Conservation (phyloP, 2,888 invertebrate species). For the Metacarcinus magister region DNA sequence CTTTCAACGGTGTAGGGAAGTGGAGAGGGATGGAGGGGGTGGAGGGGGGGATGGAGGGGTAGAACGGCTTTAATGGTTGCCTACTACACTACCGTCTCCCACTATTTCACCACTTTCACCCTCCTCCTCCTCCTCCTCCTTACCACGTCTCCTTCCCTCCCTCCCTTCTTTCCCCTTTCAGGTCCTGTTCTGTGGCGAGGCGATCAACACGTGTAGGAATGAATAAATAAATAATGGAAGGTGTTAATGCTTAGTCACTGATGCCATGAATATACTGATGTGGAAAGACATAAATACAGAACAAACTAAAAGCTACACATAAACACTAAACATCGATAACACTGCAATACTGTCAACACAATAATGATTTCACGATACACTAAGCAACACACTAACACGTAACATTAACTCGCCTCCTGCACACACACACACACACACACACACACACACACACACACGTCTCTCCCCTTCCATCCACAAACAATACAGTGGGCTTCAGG, state of each 20-base stretch:
- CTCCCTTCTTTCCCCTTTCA: not conserved
- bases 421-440: conserved; percentile 33
- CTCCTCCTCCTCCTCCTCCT: not conserved
- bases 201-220: not conserved
- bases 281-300: not conserved
- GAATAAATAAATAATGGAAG: not conserved
- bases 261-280: not conserved
- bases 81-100: not conserved
- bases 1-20: conserved; percentile 36
- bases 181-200: not conserved
- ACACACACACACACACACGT: conserved; percentile 20
- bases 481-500: conserved; percentile 41
- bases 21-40: not conserved
- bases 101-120: not conserved
- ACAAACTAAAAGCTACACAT: not conserved
- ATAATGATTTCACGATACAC: conserved; percentile 13
- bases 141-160: not conserved
- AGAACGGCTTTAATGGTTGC: not conserved
- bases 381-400: not conserved
- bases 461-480: conserved; percentile 36
- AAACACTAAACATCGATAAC: not conserved
- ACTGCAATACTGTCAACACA: not conserved
- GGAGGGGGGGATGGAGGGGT: not conserved
- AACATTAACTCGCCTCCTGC: not conserved
- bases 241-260: not conserved